Evolutionary conservation across 2,888 invertebrate genomes (phyloP), one percentile per base, ranked within the genome.

Genomic region (Pristionchus exspectatus): DNA sequence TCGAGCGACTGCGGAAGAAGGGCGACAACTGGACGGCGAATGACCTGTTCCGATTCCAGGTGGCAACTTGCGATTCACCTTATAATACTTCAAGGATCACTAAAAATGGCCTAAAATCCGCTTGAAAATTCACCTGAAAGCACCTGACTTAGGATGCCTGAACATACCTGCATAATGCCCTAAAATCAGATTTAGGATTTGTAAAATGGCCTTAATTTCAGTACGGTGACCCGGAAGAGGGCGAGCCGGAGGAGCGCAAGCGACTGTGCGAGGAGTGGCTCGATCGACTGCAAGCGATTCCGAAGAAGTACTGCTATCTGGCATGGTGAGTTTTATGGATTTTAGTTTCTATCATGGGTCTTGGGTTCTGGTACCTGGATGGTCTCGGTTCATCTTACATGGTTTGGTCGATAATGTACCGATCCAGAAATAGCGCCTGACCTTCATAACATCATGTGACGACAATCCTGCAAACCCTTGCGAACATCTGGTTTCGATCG

Each of bases 261-360:
- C 87, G 90, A 14, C 90, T 93, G 38, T 92, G 92, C 44, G 91
- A 92, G 50, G 93, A 93, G 50, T 93, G 93, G 93, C 89, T 93
- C 44, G 92, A 92, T 63, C 50, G 93, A 38, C 90, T 93, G 1
- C 92, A 92, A 27, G 91, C 91, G 27, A 93, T 93, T 72, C 90
- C 90, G 24, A 93, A 93, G 83, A 93, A 93, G 86, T 93, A 92
- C 89, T 93, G 93, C 90, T 93, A 93, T 81, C 89, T 93, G 50
- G 93, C 93, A 18, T 93, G 93, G 93, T 93, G 18, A 69, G 92
- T 89, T 50, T 9, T 3, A 7, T 50, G 44, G 44, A 1, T 50
- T 9, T 12, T 3, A 9, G 10, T 50, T 3, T 12, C 12, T 0
- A 10, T 0, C 1, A 24, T 18, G 56, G 56, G 1, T 56, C n/a